Percentiles rank a stretch among this genome's conserved stretches.
Evolutionary conservation across 1,140 invertebrate genomes (phyloP).

Genomic region (Anastrepha obliqua): DNA sequence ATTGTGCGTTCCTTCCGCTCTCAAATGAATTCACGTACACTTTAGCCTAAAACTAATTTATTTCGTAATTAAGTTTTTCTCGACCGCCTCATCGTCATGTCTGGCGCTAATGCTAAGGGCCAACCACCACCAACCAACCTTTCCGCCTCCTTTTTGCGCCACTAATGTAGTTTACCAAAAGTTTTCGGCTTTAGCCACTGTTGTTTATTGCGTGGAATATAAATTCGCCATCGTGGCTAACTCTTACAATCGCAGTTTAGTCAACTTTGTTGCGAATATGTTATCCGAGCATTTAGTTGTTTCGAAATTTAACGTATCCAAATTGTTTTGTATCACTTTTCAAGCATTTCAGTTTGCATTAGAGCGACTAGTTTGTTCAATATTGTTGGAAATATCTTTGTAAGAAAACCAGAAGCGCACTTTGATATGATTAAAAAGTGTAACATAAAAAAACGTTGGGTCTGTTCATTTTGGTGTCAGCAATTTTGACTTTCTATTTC

Average conservation of each 20-base stretch:
- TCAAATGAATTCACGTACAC: slow-evolving; percentile 40
- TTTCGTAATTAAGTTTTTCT: slow-evolving; percentile 52
- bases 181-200: slow-evolving; percentile 20
- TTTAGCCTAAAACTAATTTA: slow-evolving; percentile 48
- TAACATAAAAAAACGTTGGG: too few relatives aligned
- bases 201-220: slow-evolving; percentile 36
- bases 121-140: not conserved
- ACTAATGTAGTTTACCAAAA: slow-evolving; percentile 38
- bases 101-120: not conserved
- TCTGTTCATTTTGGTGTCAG: too few relatives aligned
- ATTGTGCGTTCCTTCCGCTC: not conserved
- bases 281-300: not conserved
- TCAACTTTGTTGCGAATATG: not conserved
- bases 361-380: too few relatives aligned
- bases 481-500: too few relatives aligned
- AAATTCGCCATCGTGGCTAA: not conserved
- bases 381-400: too few relatives aligned
- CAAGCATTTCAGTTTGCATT: too few relatives aligned
- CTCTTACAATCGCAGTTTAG: slow-evolving; percentile 6
- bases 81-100: not conserved
- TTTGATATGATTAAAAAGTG: too few relatives aligned
- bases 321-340: too few relatives aligned
- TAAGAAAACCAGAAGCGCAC: too few relatives aligned
- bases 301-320: not conserved
- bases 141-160: slow-evolving; percentile 1